A percentile compares a stretch with the other conserved stretches of the same genome.
phyloP scores from a whole-genome alignment of 2,888 invertebrate species.

The Odontothrips loti region DNA sequence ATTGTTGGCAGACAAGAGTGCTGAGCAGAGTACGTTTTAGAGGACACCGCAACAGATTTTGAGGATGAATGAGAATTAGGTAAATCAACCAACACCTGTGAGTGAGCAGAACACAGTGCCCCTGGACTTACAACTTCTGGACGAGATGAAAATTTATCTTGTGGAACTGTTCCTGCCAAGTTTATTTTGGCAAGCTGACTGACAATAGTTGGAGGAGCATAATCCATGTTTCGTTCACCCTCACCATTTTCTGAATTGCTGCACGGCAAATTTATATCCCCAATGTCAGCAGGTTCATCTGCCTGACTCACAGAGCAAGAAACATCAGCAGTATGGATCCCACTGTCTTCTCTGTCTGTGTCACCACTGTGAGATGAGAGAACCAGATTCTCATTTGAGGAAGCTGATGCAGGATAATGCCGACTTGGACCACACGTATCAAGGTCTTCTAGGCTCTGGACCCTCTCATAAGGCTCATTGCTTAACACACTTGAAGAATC shows the following conservation, averaged over 20 bases:
- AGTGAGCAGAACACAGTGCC: background rate
- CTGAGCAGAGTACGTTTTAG: background rate
- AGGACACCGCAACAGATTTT: background rate
- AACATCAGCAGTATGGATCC: conserved; percentile 73
- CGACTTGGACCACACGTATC: conserved; percentile 48
- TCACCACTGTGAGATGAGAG: conserved; percentile 52
- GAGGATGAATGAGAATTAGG: background rate
- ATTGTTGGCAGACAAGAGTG: conserved; percentile 18
- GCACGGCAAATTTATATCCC: background rate
- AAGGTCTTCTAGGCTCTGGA: conserved; percentile 62
- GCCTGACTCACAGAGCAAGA: conserved; percentile 69
- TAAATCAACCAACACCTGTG: conserved; percentile 17
- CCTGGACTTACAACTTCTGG: conserved; percentile 2
- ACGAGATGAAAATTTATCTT: background rate
- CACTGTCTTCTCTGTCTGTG: conserved; percentile 72
- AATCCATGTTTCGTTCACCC: background rate
- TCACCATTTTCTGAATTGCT: background rate
- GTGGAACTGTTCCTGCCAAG: background rate
- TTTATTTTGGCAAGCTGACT: conserved; percentile 8
- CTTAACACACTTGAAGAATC: conserved; percentile 47
- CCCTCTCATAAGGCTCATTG: conserved; percentile 56
- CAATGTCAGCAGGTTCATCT: conserved; percentile 61
- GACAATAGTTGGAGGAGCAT: background rate
- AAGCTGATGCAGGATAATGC: conserved; percentile 53
- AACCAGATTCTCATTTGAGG: conserved; percentile 58